Percentiles rank a stretch among this genome's conserved stretches.
Conservation (phyloP, 2,888 invertebrate genomes). For the Ecliptopera silaceata region DNA sequence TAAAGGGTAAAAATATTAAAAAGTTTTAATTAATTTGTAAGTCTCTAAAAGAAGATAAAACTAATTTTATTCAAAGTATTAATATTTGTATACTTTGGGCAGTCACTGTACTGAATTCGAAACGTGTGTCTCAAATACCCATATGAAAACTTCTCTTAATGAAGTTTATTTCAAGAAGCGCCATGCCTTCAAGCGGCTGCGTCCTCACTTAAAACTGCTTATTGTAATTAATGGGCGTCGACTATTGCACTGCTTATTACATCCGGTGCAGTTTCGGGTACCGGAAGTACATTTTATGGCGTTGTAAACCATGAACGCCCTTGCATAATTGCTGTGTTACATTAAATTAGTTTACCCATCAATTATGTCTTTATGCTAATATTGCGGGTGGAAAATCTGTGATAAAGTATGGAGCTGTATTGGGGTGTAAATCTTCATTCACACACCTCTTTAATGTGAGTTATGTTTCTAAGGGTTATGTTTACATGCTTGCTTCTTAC, state of each 20-base stretch:
- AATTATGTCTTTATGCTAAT: conserved; percentile 74
- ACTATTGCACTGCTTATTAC: conserved; percentile 81
- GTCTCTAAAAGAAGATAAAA: too few relatives aligned
- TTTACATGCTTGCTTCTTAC: not conserved
- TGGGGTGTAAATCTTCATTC: conserved; percentile 61
- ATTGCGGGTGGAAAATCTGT: conserved; percentile 44
- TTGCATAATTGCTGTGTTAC: conserved; percentile 78
- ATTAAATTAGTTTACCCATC: conserved; percentile 78
- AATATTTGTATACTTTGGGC: too few relatives aligned
- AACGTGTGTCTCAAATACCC: too few relatives aligned
- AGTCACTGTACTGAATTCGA: too few relatives aligned
- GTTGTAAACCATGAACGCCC: conserved; percentile 78
- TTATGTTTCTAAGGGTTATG: conserved; percentile 11
- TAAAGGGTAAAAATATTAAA: too few relatives aligned
- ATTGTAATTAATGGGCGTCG: conserved; percentile 75
- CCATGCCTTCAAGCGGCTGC: conserved; percentile 43
- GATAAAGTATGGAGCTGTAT: conserved; percentile 33
- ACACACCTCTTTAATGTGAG: conserved; percentile 31
- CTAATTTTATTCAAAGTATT: too few relatives aligned
- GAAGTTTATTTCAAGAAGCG: conserved; percentile 21
- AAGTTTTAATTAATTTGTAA: too few relatives aligned
- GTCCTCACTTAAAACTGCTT: conserved; percentile 74
- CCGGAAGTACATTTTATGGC: conserved; percentile 76
- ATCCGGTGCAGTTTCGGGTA: conserved; percentile 75
- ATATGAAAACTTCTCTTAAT: not conserved